Evolutionary conservation across 2,797 vertebrate species (phyloP).

Genomic region (Emydoidea blandingii): DNA sequence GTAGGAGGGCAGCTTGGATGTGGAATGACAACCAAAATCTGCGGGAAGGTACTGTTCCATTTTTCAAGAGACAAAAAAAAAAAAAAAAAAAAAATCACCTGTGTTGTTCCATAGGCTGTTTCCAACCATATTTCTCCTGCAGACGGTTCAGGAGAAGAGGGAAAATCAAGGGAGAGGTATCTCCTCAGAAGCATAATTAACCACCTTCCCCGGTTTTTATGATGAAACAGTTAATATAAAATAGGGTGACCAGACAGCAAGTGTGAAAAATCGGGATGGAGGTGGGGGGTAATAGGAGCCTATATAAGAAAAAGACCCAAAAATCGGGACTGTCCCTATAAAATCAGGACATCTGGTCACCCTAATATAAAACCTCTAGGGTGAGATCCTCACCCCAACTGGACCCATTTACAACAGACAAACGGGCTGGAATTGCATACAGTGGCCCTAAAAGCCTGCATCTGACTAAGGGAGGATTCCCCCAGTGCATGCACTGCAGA

Average conservation of each 20-base stretch:
- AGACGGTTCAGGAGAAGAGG: neutral
- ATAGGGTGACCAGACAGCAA: too few species aligned
- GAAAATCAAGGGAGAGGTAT: neutral
- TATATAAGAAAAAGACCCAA: too few species aligned
- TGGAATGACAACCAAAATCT: constrained; percentile 59
- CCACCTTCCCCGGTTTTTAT: neutral
- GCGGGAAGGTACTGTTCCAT: constrained; percentile 50
- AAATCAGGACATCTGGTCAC: too few species aligned
- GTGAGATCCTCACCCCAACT: neutral
- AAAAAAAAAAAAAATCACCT: constrained; percentile 36
- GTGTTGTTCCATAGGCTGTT: neutral
- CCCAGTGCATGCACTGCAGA: neutral
- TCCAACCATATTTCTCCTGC: constrained; percentile 40
- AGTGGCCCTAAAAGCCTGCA: neutral
- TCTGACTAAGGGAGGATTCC: neutral
- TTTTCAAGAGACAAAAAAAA: constrained; percentile 59
- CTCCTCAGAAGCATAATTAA: constrained; percentile 24
- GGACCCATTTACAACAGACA: rapidly evolving
- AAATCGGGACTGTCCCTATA: too few species aligned
- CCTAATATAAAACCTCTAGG: neutral
- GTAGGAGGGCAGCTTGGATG: constrained; percentile 57
- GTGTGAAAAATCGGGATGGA: too few species aligned
- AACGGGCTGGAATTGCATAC: neutral
- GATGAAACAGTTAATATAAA: neutral
- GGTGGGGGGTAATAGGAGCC: too few species aligned